Conservation (phyloP, 2,888 invertebrate genomes). For the Perithous albicinctus region DNA sequence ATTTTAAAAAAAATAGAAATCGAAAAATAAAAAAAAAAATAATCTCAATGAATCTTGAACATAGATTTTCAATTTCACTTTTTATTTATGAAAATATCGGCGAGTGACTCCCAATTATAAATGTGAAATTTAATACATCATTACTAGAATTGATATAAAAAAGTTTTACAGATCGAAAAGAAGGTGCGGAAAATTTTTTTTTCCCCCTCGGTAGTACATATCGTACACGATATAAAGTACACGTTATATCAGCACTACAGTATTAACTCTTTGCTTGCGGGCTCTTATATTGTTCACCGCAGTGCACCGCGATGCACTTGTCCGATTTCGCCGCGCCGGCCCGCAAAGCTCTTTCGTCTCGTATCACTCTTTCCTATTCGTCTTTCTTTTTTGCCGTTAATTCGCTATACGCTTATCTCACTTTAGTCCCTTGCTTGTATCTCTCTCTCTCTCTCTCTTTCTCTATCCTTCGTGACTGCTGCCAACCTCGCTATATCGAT, state of each 20-base stretch:
- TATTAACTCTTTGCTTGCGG: slow-evolving; percentile 61
- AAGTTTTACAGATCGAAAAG: neutral
- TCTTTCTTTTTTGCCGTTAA: slow-evolving; percentile 13
- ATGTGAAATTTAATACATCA: neutral
- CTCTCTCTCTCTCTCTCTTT: neutral
- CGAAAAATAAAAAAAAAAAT: no score
- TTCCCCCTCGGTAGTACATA: neutral
- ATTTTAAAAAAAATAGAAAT: no score
- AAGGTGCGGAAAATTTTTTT: neutral
- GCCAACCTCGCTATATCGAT: slow-evolving; percentile 27
- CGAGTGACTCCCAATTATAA: no score
- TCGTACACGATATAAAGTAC: neutral
- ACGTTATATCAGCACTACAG: slow-evolving; percentile 16
- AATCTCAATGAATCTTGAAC: no score
- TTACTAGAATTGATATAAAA: neutral
- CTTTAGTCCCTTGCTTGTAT: slow-evolving; percentile 7
- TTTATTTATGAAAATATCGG: no score
- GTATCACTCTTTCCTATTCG: slow-evolving; percentile 23
- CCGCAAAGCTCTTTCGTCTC: slow-evolving; percentile 52
- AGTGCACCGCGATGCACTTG: slow-evolving; percentile 64
- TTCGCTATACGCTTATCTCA: slow-evolving; percentile 34
- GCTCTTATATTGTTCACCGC: slow-evolving; percentile 59
- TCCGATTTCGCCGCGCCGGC: slow-evolving; percentile 61
- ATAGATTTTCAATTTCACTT: no score
- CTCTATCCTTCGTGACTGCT: slow-evolving; percentile 21